Conservation (phyloP, 2,113 vertebrate genomes). For the Trichechus manatus region DNA sequence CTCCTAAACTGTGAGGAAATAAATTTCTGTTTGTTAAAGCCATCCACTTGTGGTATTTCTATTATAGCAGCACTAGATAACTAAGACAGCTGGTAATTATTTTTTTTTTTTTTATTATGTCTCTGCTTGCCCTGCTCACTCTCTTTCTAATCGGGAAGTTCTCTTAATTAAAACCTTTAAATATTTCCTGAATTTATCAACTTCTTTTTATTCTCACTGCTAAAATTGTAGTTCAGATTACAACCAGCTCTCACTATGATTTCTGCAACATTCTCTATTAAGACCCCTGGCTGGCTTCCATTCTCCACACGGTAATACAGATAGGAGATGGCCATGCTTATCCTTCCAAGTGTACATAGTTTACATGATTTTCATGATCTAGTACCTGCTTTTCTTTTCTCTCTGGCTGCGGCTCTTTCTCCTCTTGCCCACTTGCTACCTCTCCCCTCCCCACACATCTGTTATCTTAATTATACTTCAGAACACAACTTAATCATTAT, state of each 20-base stretch:
- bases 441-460: neutral
- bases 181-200: slow-evolving; percentile 66
- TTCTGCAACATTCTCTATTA: slow-evolving; percentile 57
- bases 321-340: neutral
- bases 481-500: slow-evolving; percentile 4
- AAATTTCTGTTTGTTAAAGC: too few species aligned
- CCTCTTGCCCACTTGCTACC: neutral
- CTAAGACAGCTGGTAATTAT: slow-evolving; percentile 46
- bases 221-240: slow-evolving; percentile 51
- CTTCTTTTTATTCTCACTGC: slow-evolving; percentile 26
- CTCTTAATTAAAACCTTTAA: slow-evolving; percentile 69
- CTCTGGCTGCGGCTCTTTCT: neutral
- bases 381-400: neutral
- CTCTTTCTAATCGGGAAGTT: slow-evolving; percentile 62
- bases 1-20: too few species aligned
- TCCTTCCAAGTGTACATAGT: neutral
- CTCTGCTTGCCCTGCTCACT: slow-evolving; percentile 42
- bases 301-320: neutral
- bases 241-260: slow-evolving; percentile 29
- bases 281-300: slow-evolving; percentile 11
- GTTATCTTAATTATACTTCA: slow-evolving; percentile 34
- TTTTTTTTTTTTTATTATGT: slow-evolving; percentile 72
- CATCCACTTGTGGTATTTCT: too few species aligned
- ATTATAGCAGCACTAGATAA: too few species aligned
- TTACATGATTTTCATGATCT: slow-evolving; percentile 48